Evolutionary conservation across 2,113 vertebrate species (phyloP), one percentile per base, ranked within the genome.

Genomic region (Pelodiscus sinensis): DNA sequence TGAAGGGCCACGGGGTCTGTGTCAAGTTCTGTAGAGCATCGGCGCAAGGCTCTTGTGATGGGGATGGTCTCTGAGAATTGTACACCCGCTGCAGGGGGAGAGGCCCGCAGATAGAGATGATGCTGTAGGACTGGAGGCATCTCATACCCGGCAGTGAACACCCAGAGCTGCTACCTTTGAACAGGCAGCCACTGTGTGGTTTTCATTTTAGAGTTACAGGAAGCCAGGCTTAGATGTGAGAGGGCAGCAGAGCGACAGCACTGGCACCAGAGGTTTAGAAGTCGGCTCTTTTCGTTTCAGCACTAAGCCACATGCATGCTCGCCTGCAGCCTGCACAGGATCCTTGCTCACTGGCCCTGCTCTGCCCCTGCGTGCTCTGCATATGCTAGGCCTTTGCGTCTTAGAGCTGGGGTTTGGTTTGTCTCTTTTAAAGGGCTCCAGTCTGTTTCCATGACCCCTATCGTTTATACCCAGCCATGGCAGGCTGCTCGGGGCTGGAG

Each of bases 311-410:
- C 9, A 3, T 9, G 52, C 0, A 0, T 16, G 82, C 71, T 22
- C 60, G 71, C 10, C 12, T 86, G 15, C 79, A 81, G 51, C 68
- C 11, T 58, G 56, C 44, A 65, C 83, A 65, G 86, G 88, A 0
- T 44, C 80, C n/a, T 0, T 0, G n/a, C 35, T 75, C 35, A 10
- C 71, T 12, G 35, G 35, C 68, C 35, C 35, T 73, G 35, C 68
- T 38, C 68, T 18, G 24, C 19, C 9, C 71, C n/a, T n/a, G 8
- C 21, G 54, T 21, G 3, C 24, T 54, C 65, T 84, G 75, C 52
- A 12, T 10, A 7, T 50, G 24, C n/a, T 12, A 31, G 13, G 15
- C 80, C 25, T 31, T 38, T 73, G 25, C 13, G 0, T 68, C 84
- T 94, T 81, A 60, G 50, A 83, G 35, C 44, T 83, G 60, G 82